phyloP scores from a whole-genome alignment of 2,888 invertebrate genomes.

The Troides oblongomaculatus region DNA sequence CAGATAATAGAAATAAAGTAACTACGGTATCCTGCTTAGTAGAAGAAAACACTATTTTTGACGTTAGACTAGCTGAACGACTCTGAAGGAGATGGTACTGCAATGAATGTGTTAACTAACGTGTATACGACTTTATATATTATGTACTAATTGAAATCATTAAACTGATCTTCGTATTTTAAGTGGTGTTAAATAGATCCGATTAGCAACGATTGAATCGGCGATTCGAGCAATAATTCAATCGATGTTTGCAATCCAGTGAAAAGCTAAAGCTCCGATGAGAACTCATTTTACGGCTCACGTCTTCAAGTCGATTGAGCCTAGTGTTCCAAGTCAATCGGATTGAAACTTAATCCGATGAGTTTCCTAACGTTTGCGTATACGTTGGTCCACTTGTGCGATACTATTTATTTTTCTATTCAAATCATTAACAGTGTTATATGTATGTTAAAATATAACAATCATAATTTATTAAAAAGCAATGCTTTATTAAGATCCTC shows the following conservation, averaged over 20 bases:
- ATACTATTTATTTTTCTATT: not conserved
- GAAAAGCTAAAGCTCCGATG: conserved; percentile 15
- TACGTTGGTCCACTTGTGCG: conserved; percentile 17
- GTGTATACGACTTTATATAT: not conserved
- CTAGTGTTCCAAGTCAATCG: conserved; percentile 56
- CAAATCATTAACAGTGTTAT: not conserved
- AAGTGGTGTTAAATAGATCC: not conserved
- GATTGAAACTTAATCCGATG: conserved; percentile 46
- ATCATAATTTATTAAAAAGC: too few relatives aligned
- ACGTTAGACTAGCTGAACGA: too few relatives aligned
- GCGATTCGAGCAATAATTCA: conserved; percentile 13
- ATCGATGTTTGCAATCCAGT: conserved; percentile 10
- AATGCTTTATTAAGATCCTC: too few relatives aligned
- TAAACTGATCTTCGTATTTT: not conserved
- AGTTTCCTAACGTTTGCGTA: conserved; percentile 31
- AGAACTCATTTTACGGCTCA: conserved; percentile 30
- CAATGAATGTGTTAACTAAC: too few relatives aligned
- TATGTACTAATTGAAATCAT: not conserved
- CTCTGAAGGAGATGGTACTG: too few relatives aligned
- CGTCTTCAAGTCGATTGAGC: conserved; percentile 37
- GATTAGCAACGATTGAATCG: not conserved
- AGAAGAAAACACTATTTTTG: too few relatives aligned
- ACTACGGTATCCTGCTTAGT: too few relatives aligned
- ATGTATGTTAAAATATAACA: too few relatives aligned
- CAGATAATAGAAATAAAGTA: too few relatives aligned